Conservation (phyloP, 2,113 vertebrate species). For the Sprattus sprattus region DNA sequence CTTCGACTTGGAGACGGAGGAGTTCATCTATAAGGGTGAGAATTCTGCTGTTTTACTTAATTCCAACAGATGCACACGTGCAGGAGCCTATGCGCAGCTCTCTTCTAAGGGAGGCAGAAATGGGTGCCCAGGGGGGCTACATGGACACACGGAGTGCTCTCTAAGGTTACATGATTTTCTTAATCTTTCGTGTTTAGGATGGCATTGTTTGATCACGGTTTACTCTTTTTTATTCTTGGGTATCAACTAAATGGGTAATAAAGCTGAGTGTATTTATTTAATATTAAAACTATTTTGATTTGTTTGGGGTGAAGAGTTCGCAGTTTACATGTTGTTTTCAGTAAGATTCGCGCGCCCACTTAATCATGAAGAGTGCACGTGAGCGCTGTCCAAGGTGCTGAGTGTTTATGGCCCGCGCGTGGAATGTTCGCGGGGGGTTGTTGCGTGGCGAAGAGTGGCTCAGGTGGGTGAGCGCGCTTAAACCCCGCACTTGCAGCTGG, state of each 20-base stretch:
- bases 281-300: no score
- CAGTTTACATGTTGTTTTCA: no score
- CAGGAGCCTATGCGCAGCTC: background rate
- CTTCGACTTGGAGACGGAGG: conserved; percentile 86
- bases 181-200: no score
- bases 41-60: background rate
- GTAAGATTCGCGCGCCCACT: background rate
- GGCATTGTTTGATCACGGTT: no score
- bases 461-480: background rate
- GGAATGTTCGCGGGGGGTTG: background rate
- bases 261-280: background rate
- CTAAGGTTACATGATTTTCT: no score
- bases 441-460: background rate
- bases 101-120: background rate
- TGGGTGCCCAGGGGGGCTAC: no score
- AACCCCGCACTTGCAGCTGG: conserved; percentile 29
- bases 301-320: no score
- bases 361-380: background rate
- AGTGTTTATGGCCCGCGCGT: conserved; percentile 17
- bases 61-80: no score
- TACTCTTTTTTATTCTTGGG: no score
- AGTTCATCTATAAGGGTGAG: conserved; percentile 85
- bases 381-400: conserved; percentile 61
- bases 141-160: no score
- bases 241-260: background rate